Evolutionary conservation across 2,888 invertebrate genomes (phyloP), one percentile per base, ranked within the genome.

Genomic region (Taphrorychus bicolor): DNA sequence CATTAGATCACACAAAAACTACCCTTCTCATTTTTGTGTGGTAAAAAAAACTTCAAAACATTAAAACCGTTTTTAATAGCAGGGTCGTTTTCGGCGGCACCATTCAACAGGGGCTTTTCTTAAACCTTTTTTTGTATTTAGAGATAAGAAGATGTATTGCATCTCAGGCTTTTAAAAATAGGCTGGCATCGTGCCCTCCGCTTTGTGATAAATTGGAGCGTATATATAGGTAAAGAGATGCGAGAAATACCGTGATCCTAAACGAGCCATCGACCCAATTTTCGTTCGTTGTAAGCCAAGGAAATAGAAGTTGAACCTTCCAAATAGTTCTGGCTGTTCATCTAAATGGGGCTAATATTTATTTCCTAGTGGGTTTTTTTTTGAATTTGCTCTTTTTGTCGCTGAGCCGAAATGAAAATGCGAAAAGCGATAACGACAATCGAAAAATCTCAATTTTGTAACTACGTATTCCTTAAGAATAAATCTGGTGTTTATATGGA

Each of bases 131-230:
- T 54, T 32, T 23, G 54, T 21, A 54, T n/a, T 24, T 54, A 16
- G 7, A 54, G 32, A 54, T 54, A 54, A 54, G 32, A 54, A 54
- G 32, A 54, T 54, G 54, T 32, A 54, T 32, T 54, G 32, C 54
- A 54, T 54, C 32, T 54, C 21, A 32, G 32, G n/a, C 54, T 17
- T 32, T 54, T 54, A 24, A 54, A 54, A 54, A 54, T 24, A 54
- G 54, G 54, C 54, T 54, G 54, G 54, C 54, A 24, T 54, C 32
- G 54, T 54, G 54, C 54, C 54, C 54, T 32, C 54, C 32, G 54
- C 32, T 54, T 23, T 24, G 32, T 54, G 32, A 54, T 54, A 54
- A 54, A 54, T 54, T 54, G 54, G 32, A 54, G 14, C 17, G 32
- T 32, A 54, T 32, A 54, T 54, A 14, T 54, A 54, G 24, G 32